Evolutionary conservation across 2,888 invertebrate genomes (phyloP).

Genomic region (Cerceris rybyensis): DNA sequence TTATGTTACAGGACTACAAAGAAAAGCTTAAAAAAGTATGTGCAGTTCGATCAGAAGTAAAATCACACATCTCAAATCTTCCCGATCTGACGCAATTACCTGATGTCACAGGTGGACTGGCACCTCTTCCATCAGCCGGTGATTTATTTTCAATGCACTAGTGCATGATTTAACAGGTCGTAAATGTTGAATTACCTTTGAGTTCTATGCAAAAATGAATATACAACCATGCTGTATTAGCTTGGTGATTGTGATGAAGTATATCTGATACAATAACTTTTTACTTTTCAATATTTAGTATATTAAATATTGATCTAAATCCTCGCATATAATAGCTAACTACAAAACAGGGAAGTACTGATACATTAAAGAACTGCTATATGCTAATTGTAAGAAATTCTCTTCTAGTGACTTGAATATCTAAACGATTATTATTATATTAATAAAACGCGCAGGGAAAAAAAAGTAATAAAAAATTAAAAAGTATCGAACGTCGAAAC

Average conservation of each 20-base stretch:
- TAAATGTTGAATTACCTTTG: slow-evolving; percentile 49
- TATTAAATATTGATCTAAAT: slow-evolving; percentile 41
- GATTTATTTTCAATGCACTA: slow-evolving; percentile 92
- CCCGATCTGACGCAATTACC: slow-evolving; percentile 96
- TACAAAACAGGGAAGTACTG: slow-evolving; percentile 32
- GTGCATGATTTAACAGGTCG: slow-evolving; percentile 49
- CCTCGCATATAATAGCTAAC: slow-evolving; percentile 33
- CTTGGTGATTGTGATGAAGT: slow-evolving; percentile 49
- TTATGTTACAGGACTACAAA: slow-evolving; percentile 91
- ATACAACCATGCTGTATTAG: slow-evolving; percentile 50
- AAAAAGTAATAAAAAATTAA: slow-evolving; percentile 5
- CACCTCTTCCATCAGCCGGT: slow-evolving; percentile 96
- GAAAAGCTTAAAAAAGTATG: slow-evolving; percentile 94
- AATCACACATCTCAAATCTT: slow-evolving; percentile 95
- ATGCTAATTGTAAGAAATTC: slow-evolving; percentile 12
- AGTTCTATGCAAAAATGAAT: slow-evolving; percentile 44
- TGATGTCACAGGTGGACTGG: slow-evolving; percentile 95
- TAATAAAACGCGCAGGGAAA: no score
- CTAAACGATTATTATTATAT: no score
- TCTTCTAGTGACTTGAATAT: no score
- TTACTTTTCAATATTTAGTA: slow-evolving; percentile 57
- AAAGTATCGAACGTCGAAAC: slow-evolving; percentile 28
- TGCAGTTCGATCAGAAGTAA: slow-evolving; percentile 93
- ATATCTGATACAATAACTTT: slow-evolving; percentile 45
- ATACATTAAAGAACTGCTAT: slow-evolving; percentile 12